These are phyloP conservation scores for Hemaris fuciformis DNA, from an alignment of 2,888 invertebrate genomes.

Conservation along the genomic window DNA sequence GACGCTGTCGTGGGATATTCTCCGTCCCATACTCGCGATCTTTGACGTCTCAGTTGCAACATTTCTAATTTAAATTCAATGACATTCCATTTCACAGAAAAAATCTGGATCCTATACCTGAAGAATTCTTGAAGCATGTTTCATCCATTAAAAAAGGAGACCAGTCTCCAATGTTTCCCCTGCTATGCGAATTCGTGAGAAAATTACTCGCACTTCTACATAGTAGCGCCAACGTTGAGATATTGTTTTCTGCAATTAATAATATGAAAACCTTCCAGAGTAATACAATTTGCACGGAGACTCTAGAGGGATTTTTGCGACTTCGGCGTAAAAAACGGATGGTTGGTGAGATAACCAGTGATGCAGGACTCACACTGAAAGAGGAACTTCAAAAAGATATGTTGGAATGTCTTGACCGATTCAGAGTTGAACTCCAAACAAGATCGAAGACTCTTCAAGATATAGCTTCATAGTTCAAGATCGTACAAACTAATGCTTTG, in stretches of 20 bases:
- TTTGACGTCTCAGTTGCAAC: too few relatives aligned
- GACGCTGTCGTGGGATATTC: too few relatives aligned
- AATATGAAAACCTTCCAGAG: too few relatives aligned
- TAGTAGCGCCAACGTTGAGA: slow-evolving; percentile 20
- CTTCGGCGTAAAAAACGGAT: slow-evolving; percentile 13
- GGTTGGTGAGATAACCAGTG: not conserved
- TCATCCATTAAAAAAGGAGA: slow-evolving; percentile 19
- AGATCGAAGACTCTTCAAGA: slow-evolving; percentile 10
- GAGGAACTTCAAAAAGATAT: too few relatives aligned
- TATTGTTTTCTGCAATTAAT: not conserved
- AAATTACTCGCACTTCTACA: slow-evolving; percentile 20
- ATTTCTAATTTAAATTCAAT: too few relatives aligned
- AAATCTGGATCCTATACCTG: too few relatives aligned
- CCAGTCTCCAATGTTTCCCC: slow-evolving; percentile 20
- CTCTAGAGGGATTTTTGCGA: slow-evolving; percentile 5
- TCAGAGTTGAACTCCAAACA: too few relatives aligned
- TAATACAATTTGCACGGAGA: slow-evolving; percentile 4
- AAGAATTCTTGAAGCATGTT: slow-evolving; percentile 21
- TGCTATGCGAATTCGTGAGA: slow-evolving; percentile 17
- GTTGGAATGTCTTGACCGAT: too few relatives aligned
- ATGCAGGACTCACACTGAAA: too few relatives aligned
- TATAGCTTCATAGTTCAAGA: slow-evolving; percentile 20
- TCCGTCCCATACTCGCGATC: too few relatives aligned
- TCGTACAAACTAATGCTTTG: slow-evolving; percentile 20
- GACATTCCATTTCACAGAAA: too few relatives aligned